Evolutionary conservation across 2,888 invertebrate species (phyloP).

Genomic region (Hemistola chrysoprasaria): DNA sequence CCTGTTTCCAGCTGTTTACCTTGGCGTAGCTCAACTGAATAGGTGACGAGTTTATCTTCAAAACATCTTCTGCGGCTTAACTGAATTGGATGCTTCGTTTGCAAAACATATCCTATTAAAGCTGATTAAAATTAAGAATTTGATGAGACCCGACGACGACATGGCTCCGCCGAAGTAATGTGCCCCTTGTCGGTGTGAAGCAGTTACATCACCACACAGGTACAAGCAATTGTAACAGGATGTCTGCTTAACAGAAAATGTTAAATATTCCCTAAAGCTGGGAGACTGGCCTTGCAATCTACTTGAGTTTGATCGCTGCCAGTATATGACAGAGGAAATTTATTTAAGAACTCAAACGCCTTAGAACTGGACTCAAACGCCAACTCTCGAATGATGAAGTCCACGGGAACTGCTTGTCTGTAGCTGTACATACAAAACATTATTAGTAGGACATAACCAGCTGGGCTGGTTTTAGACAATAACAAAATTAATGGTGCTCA

Average conservation of each 20-base stretch:
- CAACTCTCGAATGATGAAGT: conserved; percentile 93
- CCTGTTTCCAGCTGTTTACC: conserved; percentile 24
- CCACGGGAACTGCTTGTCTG: conserved; percentile 94
- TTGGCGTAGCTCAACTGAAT: conserved; percentile 32
- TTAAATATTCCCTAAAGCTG: conserved; percentile 81
- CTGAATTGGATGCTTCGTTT: conserved; percentile 44
- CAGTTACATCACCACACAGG: conserved; percentile 71
- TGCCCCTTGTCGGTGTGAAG: conserved; percentile 46
- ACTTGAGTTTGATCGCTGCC: conserved; percentile 87
- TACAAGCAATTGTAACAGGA: conserved; percentile 60
- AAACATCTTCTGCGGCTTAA: conserved; percentile 45
- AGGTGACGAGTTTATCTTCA: conserved; percentile 23
- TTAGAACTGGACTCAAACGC: conserved; percentile 92
- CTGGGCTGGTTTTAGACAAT: conserved; percentile 43
- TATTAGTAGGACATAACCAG: conserved; percentile 66
- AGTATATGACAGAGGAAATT: conserved; percentile 88
- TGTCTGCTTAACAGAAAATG: conserved; percentile 67
- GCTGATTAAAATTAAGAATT: conserved; percentile 64
- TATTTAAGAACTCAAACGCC: conserved; percentile 93
- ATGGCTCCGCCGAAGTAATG: conserved; percentile 42
- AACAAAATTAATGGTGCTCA: conserved; percentile 13
- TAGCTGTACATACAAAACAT: conserved; percentile 89
- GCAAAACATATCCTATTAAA: conserved; percentile 62
- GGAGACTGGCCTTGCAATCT: conserved; percentile 94
- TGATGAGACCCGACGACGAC: conserved; percentile 46